A percentile compares a stretch with the other conserved stretches of the same genome.
Evolutionary conservation across 2,797 vertebrate species (phyloP).

Genomic region (Coilia nasus): DNA sequence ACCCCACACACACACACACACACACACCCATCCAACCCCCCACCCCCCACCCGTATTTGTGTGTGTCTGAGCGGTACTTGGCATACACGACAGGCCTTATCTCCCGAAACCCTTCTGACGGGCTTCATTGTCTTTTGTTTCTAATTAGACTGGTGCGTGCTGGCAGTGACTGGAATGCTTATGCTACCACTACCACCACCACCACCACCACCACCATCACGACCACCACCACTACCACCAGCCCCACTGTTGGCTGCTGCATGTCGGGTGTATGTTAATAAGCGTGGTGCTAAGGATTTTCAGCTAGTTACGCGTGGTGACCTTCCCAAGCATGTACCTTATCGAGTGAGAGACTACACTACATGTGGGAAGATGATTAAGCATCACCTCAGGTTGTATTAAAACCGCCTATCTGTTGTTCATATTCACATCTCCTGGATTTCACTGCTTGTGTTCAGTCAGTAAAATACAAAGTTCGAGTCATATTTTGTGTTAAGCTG

Average conservation of each 20-base stretch:
- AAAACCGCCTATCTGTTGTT: background rate
- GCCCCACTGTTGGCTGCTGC: no score
- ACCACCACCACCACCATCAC: background rate
- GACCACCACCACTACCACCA: no score
- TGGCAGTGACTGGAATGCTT: conserved; percentile 48
- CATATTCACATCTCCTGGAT: background rate
- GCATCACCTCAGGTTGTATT: background rate
- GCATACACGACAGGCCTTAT: conserved; percentile 56
- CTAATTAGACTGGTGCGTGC: conserved; percentile 58
- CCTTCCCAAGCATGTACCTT: background rate
- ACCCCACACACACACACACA: no score
- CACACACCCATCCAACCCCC: no score
- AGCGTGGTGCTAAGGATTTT: background rate
- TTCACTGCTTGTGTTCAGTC: background rate
- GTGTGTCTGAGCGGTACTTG: conserved; percentile 48
- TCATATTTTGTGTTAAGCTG: background rate
- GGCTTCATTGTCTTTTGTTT: conserved; percentile 58
- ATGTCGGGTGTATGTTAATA: conserved; percentile 11
- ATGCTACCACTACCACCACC: conserved; percentile 18
- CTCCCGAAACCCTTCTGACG: conserved; percentile 49
- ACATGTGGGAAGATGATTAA: background rate
- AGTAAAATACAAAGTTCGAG: conserved; percentile 6
- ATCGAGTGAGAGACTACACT: background rate
- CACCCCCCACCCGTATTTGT: no score
- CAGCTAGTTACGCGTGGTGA: conserved; percentile 2